Percentiles rank a stretch among this genome's conserved stretches.
Conservation (phyloP, 2,888 invertebrate species). For the Aelia acuminata region DNA sequence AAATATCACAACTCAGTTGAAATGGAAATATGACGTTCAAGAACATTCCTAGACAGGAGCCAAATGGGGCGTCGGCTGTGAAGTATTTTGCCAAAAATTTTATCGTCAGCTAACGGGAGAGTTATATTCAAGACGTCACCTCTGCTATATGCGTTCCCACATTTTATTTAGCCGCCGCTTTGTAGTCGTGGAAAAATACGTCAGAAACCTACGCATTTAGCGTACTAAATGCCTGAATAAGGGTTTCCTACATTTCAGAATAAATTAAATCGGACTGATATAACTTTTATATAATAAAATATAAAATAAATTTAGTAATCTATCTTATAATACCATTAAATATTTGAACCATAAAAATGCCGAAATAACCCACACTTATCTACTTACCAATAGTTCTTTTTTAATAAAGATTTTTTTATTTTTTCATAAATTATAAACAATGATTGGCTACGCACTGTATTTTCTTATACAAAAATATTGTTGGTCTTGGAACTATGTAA, state of each 20-base stretch:
- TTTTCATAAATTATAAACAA: too few species aligned
- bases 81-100: neutral
- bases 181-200: neutral
- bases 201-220: neutral
- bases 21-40: conserved; percentile 14
- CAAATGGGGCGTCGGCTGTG: conserved; percentile 11
- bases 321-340: too few species aligned
- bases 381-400: too few species aligned
- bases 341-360: too few species aligned
- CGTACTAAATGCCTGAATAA: neutral
- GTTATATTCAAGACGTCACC: conserved; percentile 13
- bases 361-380: too few species aligned
- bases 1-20: neutral
- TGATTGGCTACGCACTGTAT: too few species aligned
- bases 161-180: neutral
- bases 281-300: too few species aligned
- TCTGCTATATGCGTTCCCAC: neutral
- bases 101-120: neutral
- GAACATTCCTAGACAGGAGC: conserved; percentile 11
- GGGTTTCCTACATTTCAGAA: neutral
- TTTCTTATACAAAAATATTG: too few species aligned
- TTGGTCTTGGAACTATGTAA: too few species aligned
- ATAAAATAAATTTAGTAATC: too few species aligned
- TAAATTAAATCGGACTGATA: neutral
- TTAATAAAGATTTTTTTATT: too few species aligned